phyloP scores from a whole-genome alignment of 2,888 invertebrate species.

The Pollenia griseotomentosa region DNA sequence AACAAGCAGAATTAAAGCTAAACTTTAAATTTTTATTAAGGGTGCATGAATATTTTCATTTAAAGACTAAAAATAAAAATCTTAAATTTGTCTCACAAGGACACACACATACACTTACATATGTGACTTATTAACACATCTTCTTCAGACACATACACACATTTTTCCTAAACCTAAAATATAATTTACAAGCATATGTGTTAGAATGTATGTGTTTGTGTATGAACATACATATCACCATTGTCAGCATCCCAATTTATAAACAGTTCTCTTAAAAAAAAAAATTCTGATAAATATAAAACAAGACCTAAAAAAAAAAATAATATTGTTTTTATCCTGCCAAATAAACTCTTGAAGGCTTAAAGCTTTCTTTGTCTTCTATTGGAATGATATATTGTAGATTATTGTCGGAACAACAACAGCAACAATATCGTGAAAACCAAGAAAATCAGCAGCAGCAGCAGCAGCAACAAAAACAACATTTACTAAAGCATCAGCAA shows the following conservation, averaged over 20 bases:
- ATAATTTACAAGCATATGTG: no score
- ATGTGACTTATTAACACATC: not conserved
- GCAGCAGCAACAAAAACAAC: constrained; percentile 27
- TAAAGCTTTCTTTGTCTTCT: constrained; percentile 57
- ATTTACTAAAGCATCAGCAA: constrained; percentile 28
- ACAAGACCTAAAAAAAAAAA: not conserved
- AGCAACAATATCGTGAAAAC: constrained; percentile 24
- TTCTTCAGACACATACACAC: not conserved
- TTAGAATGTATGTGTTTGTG: not conserved
- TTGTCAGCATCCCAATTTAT: constrained; percentile 35
- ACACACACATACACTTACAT: constrained; percentile 10
- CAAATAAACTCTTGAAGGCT: constrained; percentile 60
- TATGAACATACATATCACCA: constrained; percentile 8
- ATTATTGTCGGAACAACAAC: constrained; percentile 49
- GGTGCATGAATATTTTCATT: no score
- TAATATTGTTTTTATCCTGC: constrained; percentile 12
- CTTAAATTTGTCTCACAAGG: constrained; percentile 55
- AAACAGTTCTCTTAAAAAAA: not conserved
- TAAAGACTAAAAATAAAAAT: constrained; percentile 13
- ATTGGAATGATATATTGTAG: constrained; percentile 65
- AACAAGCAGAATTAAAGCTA: no score
- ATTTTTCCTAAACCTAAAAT: no score
- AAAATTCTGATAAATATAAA: not conserved
- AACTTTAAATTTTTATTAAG: no score
- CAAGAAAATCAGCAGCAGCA: constrained; percentile 11